Evolutionary conservation across 2,888 invertebrate genomes (phyloP), one percentile per base, ranked within the genome.

Genomic region (Polyommatus iphigenia): DNA sequence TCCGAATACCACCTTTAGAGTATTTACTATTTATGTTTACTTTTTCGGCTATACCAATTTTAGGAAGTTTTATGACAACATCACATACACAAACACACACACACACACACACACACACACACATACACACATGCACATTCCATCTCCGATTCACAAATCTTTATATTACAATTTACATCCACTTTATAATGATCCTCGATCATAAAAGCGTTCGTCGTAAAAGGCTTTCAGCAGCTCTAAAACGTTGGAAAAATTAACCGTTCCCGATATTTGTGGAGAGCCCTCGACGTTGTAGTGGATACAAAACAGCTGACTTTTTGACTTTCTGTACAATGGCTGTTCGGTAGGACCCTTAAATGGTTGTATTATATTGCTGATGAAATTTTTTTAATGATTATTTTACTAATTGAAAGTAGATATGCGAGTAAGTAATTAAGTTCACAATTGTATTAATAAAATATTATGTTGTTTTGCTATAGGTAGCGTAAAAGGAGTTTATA

Each of bases 291-390:
- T 67, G 32, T 67, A 67, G 67, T 67, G 67, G 67, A 15, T 67
- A 67, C 32, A 67, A 67, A 67, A 67, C 67, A 67, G 67, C 7
- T 67, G 62, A 32, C 29, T 67, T 67, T 67, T 24, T 67, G 62
- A 67, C 24, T 24, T 24, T 13, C 62, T 24, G 29, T 67, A 67
- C 10, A 67, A 67, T 67, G 29, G 62, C 29, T 24, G n/a, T 24
- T 67, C 4, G 29, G 5, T 32, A 2, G 15, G 67, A 67, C 24
- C 29, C 24, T 67, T 67, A 67, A 32, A n/a, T 2, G 59, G 15
- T 15, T 10, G 13, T 29, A 15, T 62, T 3, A 24, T 62, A 13
- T 62, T 59, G 57, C 62, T 15, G 13, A 10, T 15, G 29, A 13
- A 15, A 29, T 29, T 29, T 29, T 67, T 29, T 3, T 15, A 24